These are phyloP conservation scores for Cataglyphis livida DNA, from an alignment of 2,888 invertebrate species.

Conservation along the genomic window DNA sequence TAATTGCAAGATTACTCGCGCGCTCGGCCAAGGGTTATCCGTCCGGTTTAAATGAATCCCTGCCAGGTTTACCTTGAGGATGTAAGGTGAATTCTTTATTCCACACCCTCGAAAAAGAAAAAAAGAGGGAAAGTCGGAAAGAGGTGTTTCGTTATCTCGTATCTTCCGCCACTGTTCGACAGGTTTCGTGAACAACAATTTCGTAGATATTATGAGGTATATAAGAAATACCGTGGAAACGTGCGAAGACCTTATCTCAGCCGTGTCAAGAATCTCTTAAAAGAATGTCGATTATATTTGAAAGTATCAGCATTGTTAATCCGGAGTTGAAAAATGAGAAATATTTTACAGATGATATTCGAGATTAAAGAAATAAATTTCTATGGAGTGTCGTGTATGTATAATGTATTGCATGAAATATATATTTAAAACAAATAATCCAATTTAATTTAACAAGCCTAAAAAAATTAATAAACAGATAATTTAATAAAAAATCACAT, in stretches of 20 bases:
- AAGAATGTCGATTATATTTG: neutral
- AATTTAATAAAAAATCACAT: neutral
- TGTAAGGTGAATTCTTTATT: slow-evolving; percentile 59
- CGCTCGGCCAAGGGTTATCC: slow-evolving; percentile 55
- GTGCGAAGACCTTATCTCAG: neutral
- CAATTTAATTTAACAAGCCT: neutral
- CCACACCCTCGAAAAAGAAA: neutral
- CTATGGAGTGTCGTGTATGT: neutral
- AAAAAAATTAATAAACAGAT: neutral
- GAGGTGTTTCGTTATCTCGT: neutral
- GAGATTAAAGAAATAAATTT: neutral
- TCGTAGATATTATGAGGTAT: neutral
- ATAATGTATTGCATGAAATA: neutral
- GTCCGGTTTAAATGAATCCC: slow-evolving; percentile 69
- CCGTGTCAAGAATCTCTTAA: neutral
- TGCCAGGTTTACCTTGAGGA: slow-evolving; percentile 68
- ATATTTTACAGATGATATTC: neutral
- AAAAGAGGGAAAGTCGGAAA: neutral
- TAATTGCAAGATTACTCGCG: slow-evolving; percentile 67
- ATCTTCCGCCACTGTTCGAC: neutral
- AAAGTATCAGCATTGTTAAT: neutral
- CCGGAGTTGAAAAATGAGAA: neutral
- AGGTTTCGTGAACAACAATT: neutral
- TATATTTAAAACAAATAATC: neutral
- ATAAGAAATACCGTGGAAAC: neutral